These are phyloP conservation scores for Drosophila jambulina DNA, from an alignment of 1,140 invertebrate genomes.

Conservation along the genomic window DNA sequence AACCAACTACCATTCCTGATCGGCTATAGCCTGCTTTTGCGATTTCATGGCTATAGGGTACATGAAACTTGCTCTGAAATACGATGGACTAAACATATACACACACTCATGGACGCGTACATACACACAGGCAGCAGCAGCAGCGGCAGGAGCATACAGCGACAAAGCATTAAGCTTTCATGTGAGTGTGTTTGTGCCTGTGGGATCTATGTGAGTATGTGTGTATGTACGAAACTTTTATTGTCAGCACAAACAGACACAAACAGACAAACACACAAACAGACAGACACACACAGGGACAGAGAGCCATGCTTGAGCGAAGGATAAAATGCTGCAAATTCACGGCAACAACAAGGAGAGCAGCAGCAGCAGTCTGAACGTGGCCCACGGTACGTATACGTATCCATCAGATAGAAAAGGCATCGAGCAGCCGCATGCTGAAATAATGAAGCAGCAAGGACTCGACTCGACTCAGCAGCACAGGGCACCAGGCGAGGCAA, in stretches of 20 bases:
- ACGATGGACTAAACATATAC: constrained; percentile 61
- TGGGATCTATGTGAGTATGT: constrained; percentile 27
- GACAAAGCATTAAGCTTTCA: constrained; percentile 75
- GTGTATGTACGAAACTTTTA: constrained; percentile 76
- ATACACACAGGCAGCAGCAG: constrained; percentile 34
- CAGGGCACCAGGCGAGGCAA: constrained; percentile 26
- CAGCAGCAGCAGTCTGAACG: constrained; percentile 32
- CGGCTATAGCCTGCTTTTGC: constrained; percentile 15
- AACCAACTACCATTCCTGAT: background rate
- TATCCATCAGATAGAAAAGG: constrained; percentile 83
- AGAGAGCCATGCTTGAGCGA: constrained; percentile 62
- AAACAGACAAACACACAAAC: constrained; percentile 41
- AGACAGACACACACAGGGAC: constrained; percentile 27
- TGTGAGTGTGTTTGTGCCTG: constrained; percentile 51
- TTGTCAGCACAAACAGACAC: constrained; percentile 81
- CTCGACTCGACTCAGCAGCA: constrained; percentile 65
- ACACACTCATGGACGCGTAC: constrained; percentile 50
- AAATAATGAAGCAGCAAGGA: constrained; percentile 83
- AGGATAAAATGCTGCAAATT: constrained; percentile 84
- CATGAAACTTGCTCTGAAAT: constrained; percentile 79
- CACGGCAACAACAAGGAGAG: constrained; percentile 67
- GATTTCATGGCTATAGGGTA: constrained; percentile 59
- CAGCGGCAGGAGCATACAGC: constrained; percentile 14
- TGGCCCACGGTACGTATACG: constrained; percentile 79
- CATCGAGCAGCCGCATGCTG: constrained; percentile 80